Evolutionary conservation across 2,113 vertebrate species (phyloP), one percentile per base, ranked within the genome.

Genomic region (Hemichromis elongatus): DNA sequence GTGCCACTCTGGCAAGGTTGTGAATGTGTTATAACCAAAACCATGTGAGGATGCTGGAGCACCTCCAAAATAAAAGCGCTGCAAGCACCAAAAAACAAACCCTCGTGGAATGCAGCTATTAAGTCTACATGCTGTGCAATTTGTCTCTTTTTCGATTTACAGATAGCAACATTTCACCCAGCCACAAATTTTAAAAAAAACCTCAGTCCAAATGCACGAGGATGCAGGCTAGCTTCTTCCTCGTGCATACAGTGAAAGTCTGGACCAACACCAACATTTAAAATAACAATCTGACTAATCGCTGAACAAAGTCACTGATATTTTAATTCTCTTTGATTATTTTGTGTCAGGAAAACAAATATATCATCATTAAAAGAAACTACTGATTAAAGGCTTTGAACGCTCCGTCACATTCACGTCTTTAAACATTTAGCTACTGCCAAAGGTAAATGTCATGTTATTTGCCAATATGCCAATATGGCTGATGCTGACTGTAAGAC

Each of bases 11-110:
- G 85, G 80, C 84, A 83, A 80, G 14, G 28, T 59, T 52, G 24
- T 80, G 84, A 87, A 90, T 47, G 66, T 63, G 80, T 55, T 88
- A 86, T 61, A 79, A 77, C 59, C 75, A 80, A 33, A 90, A 61
- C 68, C 55, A 18, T 55, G 80, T 30, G 16, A 83, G 78, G 56
- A 45, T 66, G 50, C 59, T 73, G 79, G 28, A 77, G 63, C 56
- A 35, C 47, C 55, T 82, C 79, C 5, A 56, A 40, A 82, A 86
- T 52, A 77, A 70, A 26, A 37, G 47, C 19, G 19, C 13, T 10
- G 66, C 59, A 42, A 82, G 28, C 50, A 81, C 59, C n/a, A n/a
- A n/a, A n/a, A n/a, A 84, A 21, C 42, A 86, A 88, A 75, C 59
- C 73, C 85, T 82, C 5, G 13, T 53, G 24, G 87, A 84, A 50